phyloP scores from a whole-genome alignment of 2,888 invertebrate genomes.

The Acanthosepion esculentum region DNA sequence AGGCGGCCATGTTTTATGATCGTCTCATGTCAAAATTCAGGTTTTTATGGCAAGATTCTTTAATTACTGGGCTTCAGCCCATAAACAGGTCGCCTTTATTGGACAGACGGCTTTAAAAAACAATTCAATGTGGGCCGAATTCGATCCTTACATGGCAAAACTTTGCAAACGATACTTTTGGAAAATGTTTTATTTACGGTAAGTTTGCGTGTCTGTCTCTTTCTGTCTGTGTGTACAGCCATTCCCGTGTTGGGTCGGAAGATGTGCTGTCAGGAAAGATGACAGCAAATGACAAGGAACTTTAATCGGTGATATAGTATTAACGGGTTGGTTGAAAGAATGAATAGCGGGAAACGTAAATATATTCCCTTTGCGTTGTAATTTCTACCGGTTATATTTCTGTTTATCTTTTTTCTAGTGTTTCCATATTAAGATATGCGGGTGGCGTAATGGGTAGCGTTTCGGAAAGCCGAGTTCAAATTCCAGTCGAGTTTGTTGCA shows the following conservation, averaged over 20 bases:
- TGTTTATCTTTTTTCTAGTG: too few species aligned
- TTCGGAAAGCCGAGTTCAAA: too few species aligned
- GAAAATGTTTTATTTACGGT: constrained; percentile 13
- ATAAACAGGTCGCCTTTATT: constrained; percentile 21
- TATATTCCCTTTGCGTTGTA: too few species aligned
- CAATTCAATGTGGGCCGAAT: neutral
- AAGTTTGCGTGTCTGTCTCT: neutral
- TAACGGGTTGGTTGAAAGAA: neutral
- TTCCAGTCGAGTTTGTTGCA: too few species aligned
- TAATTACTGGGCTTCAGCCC: neutral
- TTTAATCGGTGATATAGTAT: neutral
- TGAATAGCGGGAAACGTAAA: too few species aligned
- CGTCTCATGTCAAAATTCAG: neutral
- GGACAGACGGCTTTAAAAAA: neutral
- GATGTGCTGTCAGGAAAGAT: neutral
- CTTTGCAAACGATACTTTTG: neutral
- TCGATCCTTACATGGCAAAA: neutral
- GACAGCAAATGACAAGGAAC: neutral
- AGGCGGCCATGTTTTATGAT: neutral
- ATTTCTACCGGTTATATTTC: too few species aligned
- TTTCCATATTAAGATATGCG: too few species aligned
- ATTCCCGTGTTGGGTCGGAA: neutral
- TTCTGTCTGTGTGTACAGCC: neutral
- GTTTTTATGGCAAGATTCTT: neutral
- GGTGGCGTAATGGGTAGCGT: too few species aligned